A percentile compares a stretch with the other conserved stretches of the same genome.
phyloP scores from a whole-genome alignment of 2,797 vertebrate species.

The Emys orbicularis region DNA sequence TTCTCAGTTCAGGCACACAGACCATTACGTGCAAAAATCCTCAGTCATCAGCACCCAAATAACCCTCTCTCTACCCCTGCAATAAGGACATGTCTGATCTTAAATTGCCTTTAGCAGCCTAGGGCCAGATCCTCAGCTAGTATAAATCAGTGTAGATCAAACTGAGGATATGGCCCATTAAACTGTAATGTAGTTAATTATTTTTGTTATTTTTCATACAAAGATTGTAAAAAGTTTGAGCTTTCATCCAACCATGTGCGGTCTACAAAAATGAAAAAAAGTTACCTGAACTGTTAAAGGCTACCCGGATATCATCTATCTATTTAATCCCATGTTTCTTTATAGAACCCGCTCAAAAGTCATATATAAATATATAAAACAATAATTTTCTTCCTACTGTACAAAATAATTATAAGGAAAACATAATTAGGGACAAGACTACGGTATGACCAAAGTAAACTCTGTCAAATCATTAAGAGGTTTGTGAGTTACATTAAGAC shows the following conservation, averaged over 20 bases:
- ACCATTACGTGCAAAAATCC: neutral
- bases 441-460: neutral
- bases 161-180: neutral
- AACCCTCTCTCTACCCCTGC: neutral
- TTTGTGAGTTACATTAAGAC: neutral
- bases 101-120: neutral
- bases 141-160: neutral
- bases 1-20: neutral
- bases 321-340: neutral
- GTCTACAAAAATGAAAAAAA: neutral
- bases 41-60: neutral
- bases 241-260: neutral
- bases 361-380: neutral
- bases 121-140: neutral
- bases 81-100: neutral
- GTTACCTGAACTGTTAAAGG: neutral
- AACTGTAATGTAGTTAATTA: neutral
- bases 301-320: neutral
- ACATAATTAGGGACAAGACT: neutral
- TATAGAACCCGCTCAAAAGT: neutral
- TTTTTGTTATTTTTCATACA: neutral
- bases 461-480: neutral
- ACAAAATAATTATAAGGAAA: neutral
- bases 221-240: neutral
- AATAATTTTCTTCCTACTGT: neutral